These are phyloP conservation scores for Ophthalmotilapia sp. DNA, from an alignment of 2,113 vertebrate species.

Conservation along the genomic window DNA sequence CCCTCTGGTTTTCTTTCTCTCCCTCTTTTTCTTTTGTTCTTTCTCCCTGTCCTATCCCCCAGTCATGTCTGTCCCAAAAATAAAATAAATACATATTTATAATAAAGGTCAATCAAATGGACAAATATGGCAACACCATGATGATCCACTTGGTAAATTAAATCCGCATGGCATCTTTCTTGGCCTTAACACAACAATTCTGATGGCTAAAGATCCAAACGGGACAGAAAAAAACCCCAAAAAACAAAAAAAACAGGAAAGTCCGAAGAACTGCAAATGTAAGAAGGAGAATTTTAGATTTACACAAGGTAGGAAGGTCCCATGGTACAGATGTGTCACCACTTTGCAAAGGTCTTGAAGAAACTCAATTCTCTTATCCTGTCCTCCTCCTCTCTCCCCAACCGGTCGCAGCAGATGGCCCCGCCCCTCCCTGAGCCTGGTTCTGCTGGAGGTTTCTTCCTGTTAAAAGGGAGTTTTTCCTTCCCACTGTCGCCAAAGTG, in stretches of 20 bases:
- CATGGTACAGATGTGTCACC: not conserved
- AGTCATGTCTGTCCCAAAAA: too few species aligned
- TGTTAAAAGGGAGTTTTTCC: not conserved
- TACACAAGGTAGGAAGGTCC: not conserved
- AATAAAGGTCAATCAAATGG: too few species aligned
- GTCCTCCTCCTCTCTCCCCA: rapidly evolving
- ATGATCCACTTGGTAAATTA: too few species aligned
- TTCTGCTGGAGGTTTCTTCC: not conserved
- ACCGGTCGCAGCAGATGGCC: rapidly evolving
- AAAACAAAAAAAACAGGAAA: too few species aligned
- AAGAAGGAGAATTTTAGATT: not conserved
- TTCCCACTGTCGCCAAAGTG: not conserved
- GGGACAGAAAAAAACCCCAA: rapidly evolving
- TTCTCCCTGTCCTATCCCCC: too few species aligned
- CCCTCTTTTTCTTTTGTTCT: too few species aligned
- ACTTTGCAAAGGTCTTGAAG: not conserved
- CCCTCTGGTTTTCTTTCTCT: too few species aligned
- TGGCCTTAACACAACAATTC: too few species aligned
- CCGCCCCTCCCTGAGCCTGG: not conserved
- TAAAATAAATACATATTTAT: too few species aligned
- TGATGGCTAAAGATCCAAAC: too few species aligned
- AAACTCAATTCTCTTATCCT: not conserved
- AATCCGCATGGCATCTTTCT: too few species aligned
- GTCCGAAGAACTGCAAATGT: not conserved
- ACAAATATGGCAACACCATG: too few species aligned